A percentile compares a stretch with the other conserved stretches of the same genome.
phyloP scores from a whole-genome alignment of 2,113 vertebrate genomes.

The Panurus biarmicus region DNA sequence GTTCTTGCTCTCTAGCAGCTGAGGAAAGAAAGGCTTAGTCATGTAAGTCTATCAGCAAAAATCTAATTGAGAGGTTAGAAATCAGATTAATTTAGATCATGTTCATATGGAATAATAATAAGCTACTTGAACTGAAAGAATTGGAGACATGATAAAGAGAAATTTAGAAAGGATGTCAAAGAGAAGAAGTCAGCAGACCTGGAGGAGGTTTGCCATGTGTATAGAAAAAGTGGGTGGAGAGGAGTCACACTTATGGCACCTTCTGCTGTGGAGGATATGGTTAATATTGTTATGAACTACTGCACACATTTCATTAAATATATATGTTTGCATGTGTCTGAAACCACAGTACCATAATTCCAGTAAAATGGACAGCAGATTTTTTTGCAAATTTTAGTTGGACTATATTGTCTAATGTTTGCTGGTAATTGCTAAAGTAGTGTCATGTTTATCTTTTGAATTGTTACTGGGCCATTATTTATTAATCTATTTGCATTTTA shows the following conservation, averaged over 20 bases:
- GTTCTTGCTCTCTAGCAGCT: neutral
- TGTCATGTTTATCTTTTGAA: neutral
- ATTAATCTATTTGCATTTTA: neutral
- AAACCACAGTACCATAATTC: neutral
- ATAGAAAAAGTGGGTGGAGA: neutral
- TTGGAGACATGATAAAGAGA: neutral
- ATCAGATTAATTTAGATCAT: neutral
- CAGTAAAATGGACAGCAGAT: neutral
- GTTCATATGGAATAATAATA: neutral
- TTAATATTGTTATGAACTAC: neutral
- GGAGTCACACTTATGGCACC: neutral
- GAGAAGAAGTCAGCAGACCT: neutral
- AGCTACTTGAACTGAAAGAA: neutral
- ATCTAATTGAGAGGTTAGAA: neutral
- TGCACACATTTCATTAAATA: neutral
- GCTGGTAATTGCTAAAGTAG: neutral
- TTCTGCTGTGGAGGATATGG: neutral
- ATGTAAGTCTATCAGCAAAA: neutral
- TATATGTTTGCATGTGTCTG: neutral
- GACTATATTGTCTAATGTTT: neutral
- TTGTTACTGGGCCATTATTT: neutral
- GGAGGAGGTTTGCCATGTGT: neutral
- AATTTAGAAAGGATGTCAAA: neutral
- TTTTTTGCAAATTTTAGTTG: neutral
- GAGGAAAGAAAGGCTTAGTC: neutral